phyloP scores from a whole-genome alignment of 2,888 invertebrate species.

The Cheilosia vulpina region DNA sequence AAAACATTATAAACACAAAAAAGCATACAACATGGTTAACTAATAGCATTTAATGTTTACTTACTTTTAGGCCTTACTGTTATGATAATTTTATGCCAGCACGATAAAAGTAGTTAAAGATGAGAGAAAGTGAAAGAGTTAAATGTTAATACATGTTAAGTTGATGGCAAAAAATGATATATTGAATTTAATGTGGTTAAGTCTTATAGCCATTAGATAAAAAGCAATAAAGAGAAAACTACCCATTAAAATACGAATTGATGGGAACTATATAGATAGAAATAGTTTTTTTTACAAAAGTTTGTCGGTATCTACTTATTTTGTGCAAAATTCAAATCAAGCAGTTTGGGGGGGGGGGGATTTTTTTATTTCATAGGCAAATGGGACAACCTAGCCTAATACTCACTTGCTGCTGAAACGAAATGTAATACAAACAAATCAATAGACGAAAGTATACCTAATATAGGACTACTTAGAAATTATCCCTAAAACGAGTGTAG shows the following conservation, averaged over 20 bases:
- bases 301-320: background rate
- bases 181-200: constrained; percentile 5
- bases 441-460: background rate
- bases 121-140: constrained; percentile 46
- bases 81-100: constrained; percentile 62
- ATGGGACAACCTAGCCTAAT: constrained; percentile 12
- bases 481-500: background rate
- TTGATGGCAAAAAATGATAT: constrained; percentile 32
- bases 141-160: constrained; percentile 45
- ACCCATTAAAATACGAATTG: background rate
- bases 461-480: background rate
- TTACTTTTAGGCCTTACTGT: constrained; percentile 75
- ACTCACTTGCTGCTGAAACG: constrained; percentile 45
- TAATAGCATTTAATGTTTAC: constrained; percentile 48
- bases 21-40: background rate
- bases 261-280: background rate
- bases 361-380: background rate
- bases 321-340: constrained; percentile 40
- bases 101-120: constrained; percentile 45
- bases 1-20: background rate
- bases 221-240: background rate
- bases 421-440: constrained; percentile 18
- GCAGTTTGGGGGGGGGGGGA: constrained; percentile 20
- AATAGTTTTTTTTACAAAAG: background rate
- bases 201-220: background rate